Evolutionary conservation across 1,140 invertebrate genomes (phyloP).

Genomic region (Aphis gossypii): DNA sequence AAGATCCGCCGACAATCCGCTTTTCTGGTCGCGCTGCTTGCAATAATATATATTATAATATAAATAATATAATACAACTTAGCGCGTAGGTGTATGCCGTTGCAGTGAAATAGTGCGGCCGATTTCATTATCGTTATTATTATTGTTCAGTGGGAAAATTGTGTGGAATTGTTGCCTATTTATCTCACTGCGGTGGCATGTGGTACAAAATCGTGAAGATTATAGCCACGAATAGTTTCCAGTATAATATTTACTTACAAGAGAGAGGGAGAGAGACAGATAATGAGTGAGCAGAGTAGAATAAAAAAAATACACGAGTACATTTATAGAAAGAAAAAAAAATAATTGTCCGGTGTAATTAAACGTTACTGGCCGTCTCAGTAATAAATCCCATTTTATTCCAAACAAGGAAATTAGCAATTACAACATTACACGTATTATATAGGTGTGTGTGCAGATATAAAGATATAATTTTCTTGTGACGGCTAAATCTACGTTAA

Average conservation of each 20-base stretch:
- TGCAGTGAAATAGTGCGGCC: neutral
- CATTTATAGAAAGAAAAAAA: slow-evolving; percentile 35
- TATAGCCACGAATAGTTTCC: neutral
- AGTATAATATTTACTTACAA: neutral
- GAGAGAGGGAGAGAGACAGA: neutral
- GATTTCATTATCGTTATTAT: slow-evolving; percentile 51
- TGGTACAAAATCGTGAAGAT: neutral
- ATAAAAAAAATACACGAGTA: neutral
- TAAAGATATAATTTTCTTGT: neutral
- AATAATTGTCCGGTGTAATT: slow-evolving; percentile 43
- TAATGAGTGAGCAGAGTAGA: neutral
- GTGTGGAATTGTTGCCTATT: slow-evolving; percentile 50
- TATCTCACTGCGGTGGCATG: neutral
- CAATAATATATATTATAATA: neutral
- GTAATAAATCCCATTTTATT: slow-evolving; percentile 46
- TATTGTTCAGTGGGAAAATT: slow-evolving; percentile 45
- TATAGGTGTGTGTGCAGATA: neutral
- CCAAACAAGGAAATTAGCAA: slow-evolving; percentile 47
- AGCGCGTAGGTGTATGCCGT: neutral
- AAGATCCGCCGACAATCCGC: neutral
- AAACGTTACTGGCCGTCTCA: slow-evolving; percentile 1
- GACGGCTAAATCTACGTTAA: slow-evolving; percentile 17
- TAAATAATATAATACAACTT: neutral
- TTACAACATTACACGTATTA: slow-evolving; percentile 28
- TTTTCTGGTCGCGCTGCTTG: neutral